These are phyloP conservation scores for Drosophila paranaensis DNA, from an alignment of 2,888 invertebrate species.

Conservation along the genomic window DNA sequence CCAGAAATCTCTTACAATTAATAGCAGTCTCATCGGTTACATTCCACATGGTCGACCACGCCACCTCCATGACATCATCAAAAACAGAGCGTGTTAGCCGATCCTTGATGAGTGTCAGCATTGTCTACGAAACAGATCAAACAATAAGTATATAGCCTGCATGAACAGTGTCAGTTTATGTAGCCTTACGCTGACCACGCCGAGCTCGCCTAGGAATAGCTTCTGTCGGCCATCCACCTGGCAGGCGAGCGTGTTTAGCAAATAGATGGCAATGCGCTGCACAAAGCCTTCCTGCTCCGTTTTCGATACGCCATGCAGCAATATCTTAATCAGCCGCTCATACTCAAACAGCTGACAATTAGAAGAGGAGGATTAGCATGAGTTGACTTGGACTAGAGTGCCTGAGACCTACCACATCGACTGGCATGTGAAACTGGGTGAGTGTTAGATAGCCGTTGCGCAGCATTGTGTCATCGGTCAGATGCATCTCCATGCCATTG, in stretches of 20 bases:
- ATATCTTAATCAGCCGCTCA: slow-evolving; percentile 92
- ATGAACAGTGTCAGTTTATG: not conserved
- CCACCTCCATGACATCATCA: slow-evolving; percentile 98
- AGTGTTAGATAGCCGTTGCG: slow-evolving; percentile 97
- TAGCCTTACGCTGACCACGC: slow-evolving; percentile 90
- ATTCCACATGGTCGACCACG: slow-evolving; percentile 99
- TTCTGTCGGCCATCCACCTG: slow-evolving; percentile 98
- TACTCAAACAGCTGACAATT: slow-evolving; percentile 93
- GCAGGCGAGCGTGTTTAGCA: slow-evolving; percentile 97
- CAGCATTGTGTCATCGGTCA: slow-evolving; percentile 96
- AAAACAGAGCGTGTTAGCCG: slow-evolving; percentile 91
- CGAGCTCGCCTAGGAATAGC: slow-evolving; percentile 94
- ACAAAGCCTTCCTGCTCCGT: slow-evolving; percentile 95
- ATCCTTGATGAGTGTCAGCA: slow-evolving; percentile 94
- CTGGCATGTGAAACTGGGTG: slow-evolving; percentile 97
- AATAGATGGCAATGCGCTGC: slow-evolving; percentile 96
- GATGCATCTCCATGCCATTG: slow-evolving; percentile 95
- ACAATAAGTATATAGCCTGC: not conserved
- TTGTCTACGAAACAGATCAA: slow-evolving; percentile 87
- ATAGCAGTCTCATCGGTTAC: slow-evolving; percentile 97
- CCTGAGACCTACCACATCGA: slow-evolving; percentile 90
- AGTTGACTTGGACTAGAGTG: not conserved
- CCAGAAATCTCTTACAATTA: slow-evolving; percentile 96
- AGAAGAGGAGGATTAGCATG: not conserved
- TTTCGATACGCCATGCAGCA: slow-evolving; percentile 92